phyloP scores from a whole-genome alignment of 2,113 vertebrate genomes.

The Pungitius pungitius region DNA sequence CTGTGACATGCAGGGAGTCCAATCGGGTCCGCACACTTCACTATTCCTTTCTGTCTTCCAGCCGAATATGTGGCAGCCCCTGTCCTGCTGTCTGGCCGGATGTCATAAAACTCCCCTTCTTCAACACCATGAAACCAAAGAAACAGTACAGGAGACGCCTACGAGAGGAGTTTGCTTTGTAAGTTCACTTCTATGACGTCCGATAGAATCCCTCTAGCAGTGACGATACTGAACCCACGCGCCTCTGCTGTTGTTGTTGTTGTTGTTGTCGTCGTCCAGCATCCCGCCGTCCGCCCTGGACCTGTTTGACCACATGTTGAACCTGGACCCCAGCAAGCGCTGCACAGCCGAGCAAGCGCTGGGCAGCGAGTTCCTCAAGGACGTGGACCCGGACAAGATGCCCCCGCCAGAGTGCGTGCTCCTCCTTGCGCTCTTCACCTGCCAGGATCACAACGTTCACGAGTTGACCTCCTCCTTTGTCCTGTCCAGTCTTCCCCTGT shows the following conservation, averaged over 20 bases:
- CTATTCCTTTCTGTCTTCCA: slow-evolving; percentile 54
- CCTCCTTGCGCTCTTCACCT: not conserved
- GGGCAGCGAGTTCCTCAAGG: slow-evolving; percentile 92
- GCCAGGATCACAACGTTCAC: not conserved
- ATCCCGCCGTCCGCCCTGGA: slow-evolving; percentile 92
- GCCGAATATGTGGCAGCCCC: slow-evolving; percentile 96
- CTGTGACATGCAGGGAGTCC: not conserved
- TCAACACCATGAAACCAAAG: slow-evolving; percentile 99
- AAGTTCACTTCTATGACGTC: slow-evolving; percentile 66
- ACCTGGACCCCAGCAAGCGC: slow-evolving; percentile 95
- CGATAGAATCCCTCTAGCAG: not conserved
- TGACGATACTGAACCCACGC: not conserved
- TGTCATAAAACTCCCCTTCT: slow-evolving; percentile 98
- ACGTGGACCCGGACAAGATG: slow-evolving; percentile 97
- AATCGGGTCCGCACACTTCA: not conserved
- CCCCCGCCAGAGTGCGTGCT: slow-evolving; percentile 93
- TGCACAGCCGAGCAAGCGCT: slow-evolving; percentile 96
- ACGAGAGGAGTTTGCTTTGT: slow-evolving; percentile 98
- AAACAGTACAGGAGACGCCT: slow-evolving; percentile 96
- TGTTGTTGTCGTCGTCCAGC: slow-evolving; percentile 77
- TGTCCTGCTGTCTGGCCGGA: slow-evolving; percentile 98
- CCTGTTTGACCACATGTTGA: slow-evolving; percentile 97
- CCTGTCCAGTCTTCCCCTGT: slow-evolving; percentile 89
- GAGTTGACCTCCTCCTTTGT: not conserved
- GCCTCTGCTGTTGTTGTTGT: too few species aligned